Base-by-base conservation (phyloP, 2,113 vertebrate genomes). In the Marmota flaviventris region DNA sequence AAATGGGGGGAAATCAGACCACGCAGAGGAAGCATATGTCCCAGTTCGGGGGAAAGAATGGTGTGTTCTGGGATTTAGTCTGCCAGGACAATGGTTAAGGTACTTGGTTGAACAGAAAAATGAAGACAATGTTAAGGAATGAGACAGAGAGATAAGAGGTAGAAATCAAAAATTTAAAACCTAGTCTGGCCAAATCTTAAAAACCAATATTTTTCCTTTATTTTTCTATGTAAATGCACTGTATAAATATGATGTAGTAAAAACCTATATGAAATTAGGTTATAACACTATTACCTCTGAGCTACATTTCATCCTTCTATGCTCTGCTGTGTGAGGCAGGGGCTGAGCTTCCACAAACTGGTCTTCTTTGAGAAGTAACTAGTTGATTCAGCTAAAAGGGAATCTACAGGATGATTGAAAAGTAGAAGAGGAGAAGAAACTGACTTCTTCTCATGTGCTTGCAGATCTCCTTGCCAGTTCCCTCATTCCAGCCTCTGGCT, bases 191-290 rank as follows among this genome's bases (percentile, higher is more conserved):
- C 45, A 83, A 32, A 29, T 3, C 1, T 93, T 95, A 73, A 65
- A 27, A 91, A 84, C 39, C 8, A 53, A 29, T 25, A 45, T 2
- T 17, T 78, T 72, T 18, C 63, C n/a, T 25, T 42, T 45, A 61
- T 89, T 56, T 56, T 89, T 82, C 45, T 22, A n/a, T 92, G 22
- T 13, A 93, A 94, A 91, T 32, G 85, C 32, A 85, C 45, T 70
- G 2, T 45, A 61, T 34, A 3, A 63, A 69, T 93, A 69, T 27
- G 86, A 32, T 70, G 11, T 45, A 63, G 37, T 63, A 78, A 48
- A 84, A 95, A 79, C 4, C 45, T 53, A n/a, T 1, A 9, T 53
- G 42, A 85, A 85, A 37, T 29, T 34, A 45, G 39, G 7, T 51
- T 34, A 42, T 65, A 45, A 45, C 79, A 5, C 6, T 39, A 29